Conservation (phyloP, 1,140 invertebrate genomes). For the Anagrus nilaparvatae region DNA sequence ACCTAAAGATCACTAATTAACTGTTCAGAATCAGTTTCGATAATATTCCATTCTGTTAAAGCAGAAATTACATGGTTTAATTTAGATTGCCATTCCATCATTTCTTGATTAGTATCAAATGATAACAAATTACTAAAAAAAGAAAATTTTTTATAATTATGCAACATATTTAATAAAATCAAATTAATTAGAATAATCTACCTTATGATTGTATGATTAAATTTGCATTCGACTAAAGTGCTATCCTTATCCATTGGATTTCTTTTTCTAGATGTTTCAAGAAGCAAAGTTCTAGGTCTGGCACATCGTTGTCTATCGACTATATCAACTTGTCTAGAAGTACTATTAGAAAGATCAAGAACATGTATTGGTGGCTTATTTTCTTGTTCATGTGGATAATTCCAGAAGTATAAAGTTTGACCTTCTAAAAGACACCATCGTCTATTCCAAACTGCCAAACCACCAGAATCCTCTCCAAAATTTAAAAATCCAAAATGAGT, state of each 20-base stretch:
- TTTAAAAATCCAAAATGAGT: slow-evolving; percentile 30
- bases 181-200: slow-evolving; percentile 4
- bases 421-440: slow-evolving; percentile 33
- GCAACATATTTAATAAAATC: neutral
- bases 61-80: slow-evolving; percentile 29
- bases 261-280: slow-evolving; percentile 20
- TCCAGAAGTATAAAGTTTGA: slow-evolving; percentile 31
- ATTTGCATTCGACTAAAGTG: too few relatives aligned
- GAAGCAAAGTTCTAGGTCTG: slow-evolving; percentile 30
- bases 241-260: slow-evolving; percentile 12
- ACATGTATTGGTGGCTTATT: slow-evolving; percentile 22
- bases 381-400: slow-evolving; percentile 31
- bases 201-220: slow-evolving; percentile 14
- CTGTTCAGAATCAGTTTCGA: too few relatives aligned
- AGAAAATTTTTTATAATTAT: slow-evolving; percentile 1
- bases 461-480: slow-evolving; percentile 22
- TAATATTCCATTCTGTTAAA: slow-evolving; percentile 26
- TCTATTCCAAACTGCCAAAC: slow-evolving; percentile 29
- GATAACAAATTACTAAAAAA: slow-evolving; percentile 25
- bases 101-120: slow-evolving; percentile 27
- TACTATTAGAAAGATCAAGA: slow-evolving; percentile 30
- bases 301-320: slow-evolving; percentile 32
- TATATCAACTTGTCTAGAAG: slow-evolving; percentile 18
- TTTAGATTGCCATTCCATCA: slow-evolving; percentile 30
- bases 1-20: too few relatives aligned